A percentile compares a stretch with the other conserved stretches of the same genome.
phyloP scores from a whole-genome alignment of 1,140 invertebrate species.

The Chrysopa pallens region DNA sequence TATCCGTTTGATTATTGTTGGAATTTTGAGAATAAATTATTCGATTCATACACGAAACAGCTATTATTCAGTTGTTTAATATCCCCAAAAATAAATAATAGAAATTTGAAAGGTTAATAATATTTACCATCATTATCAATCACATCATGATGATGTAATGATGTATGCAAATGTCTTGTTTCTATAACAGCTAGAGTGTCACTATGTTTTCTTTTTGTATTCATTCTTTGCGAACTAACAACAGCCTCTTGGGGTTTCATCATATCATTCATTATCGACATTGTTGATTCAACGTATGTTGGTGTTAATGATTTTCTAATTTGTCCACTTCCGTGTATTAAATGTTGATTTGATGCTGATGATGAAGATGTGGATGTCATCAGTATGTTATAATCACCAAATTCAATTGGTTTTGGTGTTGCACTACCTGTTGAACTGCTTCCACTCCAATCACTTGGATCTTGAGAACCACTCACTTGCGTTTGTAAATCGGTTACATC shows the following conservation, averaged over 20 bases:
- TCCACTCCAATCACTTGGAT: constrained; percentile 21
- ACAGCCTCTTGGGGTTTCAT: constrained; percentile 14
- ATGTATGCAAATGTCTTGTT: constrained; percentile 14
- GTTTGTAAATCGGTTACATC: constrained; percentile 36
- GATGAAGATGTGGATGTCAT: neutral
- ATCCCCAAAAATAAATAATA: constrained; percentile 2
- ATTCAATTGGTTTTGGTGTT: neutral
- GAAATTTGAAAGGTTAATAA: neutral
- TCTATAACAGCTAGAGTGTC: constrained; percentile 19
- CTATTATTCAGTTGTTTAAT: too few relatives aligned
- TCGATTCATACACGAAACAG: too few relatives aligned
- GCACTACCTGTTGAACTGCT: neutral
- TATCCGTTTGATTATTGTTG: too few relatives aligned
- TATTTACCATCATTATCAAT: constrained; percentile 11
- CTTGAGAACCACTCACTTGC: constrained; percentile 9
- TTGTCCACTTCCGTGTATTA: neutral
- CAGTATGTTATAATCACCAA: neutral
- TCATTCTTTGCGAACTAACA: constrained; percentile 14
- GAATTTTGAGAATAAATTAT: too few relatives aligned
- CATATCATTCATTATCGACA: constrained; percentile 12
- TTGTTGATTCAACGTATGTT: constrained; percentile 16
- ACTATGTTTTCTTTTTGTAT: constrained; percentile 15
- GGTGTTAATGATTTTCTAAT: constrained; percentile 11
- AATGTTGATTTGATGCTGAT: too few relatives aligned
- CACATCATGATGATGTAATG: constrained; percentile 17